Evolutionary conservation across 1,140 invertebrate species (phyloP).

Genomic region (Zaprionus ghesquierei): DNA sequence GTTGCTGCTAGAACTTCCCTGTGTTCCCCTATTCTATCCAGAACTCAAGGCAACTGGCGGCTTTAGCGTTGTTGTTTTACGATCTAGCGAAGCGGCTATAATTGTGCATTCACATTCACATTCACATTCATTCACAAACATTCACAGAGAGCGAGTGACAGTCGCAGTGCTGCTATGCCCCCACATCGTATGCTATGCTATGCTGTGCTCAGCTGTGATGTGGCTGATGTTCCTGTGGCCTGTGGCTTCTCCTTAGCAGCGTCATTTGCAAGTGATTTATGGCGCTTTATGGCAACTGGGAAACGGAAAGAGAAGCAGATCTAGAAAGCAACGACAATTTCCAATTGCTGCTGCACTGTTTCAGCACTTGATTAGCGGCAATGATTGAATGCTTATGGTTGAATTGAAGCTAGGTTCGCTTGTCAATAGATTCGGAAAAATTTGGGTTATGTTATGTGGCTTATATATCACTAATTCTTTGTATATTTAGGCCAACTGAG

Average conservation of each 20-base stretch:
- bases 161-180: constrained; percentile 6
- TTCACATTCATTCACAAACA: constrained; percentile 40
- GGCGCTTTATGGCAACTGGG: constrained; percentile 42
- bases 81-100: constrained; percentile 73
- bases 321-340: constrained; percentile 31
- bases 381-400: constrained; percentile 71
- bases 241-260: constrained; percentile 39
- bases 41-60: constrained; percentile 27
- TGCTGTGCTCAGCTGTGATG: constrained; percentile 1
- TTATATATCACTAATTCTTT: not conserved
- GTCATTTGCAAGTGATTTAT: constrained; percentile 80
- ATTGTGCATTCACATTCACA: constrained; percentile 67
- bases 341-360: constrained; percentile 50
- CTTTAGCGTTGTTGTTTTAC: constrained; percentile 56
- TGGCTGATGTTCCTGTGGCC: constrained; percentile 19
- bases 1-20: constrained; percentile 27
- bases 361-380: constrained; percentile 64
- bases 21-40: not conserved
- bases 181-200: constrained; percentile 53
- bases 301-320: not conserved
- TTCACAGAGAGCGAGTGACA: constrained; percentile 35
- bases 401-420: constrained; percentile 38
- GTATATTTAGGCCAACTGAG: not conserved
- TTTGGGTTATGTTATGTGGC: not conserved
- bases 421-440: constrained; percentile 2